Evolutionary conservation across 2,888 invertebrate species (phyloP).

Genomic region (Hypolimnas misippus): DNA sequence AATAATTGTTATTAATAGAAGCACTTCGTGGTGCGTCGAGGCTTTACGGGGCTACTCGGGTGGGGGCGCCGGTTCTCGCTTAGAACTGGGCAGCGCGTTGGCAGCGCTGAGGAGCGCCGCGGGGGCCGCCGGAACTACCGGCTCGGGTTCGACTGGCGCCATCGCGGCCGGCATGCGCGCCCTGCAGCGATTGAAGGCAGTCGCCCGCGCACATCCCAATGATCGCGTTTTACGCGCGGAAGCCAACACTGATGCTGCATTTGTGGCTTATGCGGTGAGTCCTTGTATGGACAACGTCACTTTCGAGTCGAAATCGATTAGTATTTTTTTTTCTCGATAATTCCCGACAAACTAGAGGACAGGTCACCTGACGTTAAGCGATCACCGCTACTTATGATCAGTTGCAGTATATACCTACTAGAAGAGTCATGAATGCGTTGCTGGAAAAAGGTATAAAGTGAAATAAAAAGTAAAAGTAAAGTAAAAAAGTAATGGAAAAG

Average conservation of each 20-base stretch:
- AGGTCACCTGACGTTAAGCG: too few relatives aligned
- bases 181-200: conserved; percentile 70
- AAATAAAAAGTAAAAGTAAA: too few relatives aligned
- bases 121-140: conserved; percentile 69
- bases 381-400: too few relatives aligned
- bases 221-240: conserved; percentile 73
- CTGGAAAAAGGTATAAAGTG: too few relatives aligned
- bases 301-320: background rate
- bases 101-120: conserved; percentile 89
- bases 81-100: conserved; percentile 96
- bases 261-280: conserved; percentile 74
- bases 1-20: conserved; percentile 50
- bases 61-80: conserved; percentile 88
- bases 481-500: too few relatives aligned
- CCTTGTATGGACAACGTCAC: background rate
- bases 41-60: conserved; percentile 94
- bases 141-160: conserved; percentile 45
- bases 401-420: too few relatives aligned
- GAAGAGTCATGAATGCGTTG: too few relatives aligned
- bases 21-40: conserved; percentile 94
- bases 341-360: too few relatives aligned
- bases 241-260: conserved; percentile 77
- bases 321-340: too few relatives aligned
- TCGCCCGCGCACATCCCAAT: conserved; percentile 71
- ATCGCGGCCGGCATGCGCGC: conserved; percentile 54